Evolutionary conservation across 2,113 vertebrate genomes (phyloP), one percentile per base, ranked within the genome.

Genomic region (Climacteris rufus): DNA sequence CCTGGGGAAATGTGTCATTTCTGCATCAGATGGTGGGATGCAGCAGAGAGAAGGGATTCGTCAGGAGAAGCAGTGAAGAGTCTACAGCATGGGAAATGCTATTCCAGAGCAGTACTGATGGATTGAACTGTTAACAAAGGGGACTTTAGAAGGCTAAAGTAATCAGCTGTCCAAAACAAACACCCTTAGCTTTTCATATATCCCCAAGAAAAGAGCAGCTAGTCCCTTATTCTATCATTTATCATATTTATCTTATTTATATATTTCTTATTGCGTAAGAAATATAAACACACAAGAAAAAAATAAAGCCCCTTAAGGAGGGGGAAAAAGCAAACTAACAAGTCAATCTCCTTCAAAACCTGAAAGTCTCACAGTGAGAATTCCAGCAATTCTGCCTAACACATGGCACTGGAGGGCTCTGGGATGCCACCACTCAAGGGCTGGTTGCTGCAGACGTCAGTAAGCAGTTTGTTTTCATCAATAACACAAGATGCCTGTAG

Each of bases 391-490:
- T 59, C 60, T 49, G 60, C 79, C 56, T 66, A 69, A 35, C 47
- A 76, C 35, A 16, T 33, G n/a, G 82, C 80, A 83, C 1, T 2
- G 52, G 37, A 71, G 37, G 44, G 72, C 85, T 91, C 68, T 74
- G 42, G 17, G 82, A 80, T 70, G 54, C 47, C 86, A 88, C 42
- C 24, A 91, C 25, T 90, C 31, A 90, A 52, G 25, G 56, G 33
- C 35, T 89, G 83, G 52, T 24, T 93, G 63, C 74, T 87, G 77
- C 88, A 93, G 76, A 81, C 66, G 47, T 78, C 92, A 89, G 75
- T 47, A 86, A 83, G 85, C 75, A 81, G 90, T 88, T 92, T 83
- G 87, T 90, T 96, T 95, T 86, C 53, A 90, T 90, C 83, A 81
- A 39, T 71, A 93, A 61, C 85, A 70, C 59, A 88, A 86, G 60